Percentiles rank a stretch among this genome's conserved stretches.
Evolutionary conservation across 1,140 invertebrate genomes (phyloP).

Genomic region (Dermatophagoides farinae): DNA sequence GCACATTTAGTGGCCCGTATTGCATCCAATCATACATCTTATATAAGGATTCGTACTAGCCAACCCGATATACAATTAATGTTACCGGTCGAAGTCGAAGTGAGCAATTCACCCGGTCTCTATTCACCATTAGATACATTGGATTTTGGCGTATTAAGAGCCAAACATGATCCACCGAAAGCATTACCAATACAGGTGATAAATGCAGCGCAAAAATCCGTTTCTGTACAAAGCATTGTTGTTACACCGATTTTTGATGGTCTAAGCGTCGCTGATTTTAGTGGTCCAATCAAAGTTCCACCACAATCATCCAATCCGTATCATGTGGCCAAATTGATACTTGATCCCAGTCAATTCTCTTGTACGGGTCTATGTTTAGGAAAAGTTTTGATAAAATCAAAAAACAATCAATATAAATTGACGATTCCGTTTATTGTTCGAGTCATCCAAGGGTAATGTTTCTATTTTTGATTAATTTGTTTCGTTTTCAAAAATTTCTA

Average conservation of each 20-base stretch:
- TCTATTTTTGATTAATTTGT: constrained; percentile 17
- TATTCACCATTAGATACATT: constrained; percentile 52
- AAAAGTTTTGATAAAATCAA: constrained; percentile 44
- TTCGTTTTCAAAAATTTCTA: constrained; percentile 13
- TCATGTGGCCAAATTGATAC: constrained; percentile 45
- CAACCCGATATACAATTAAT: constrained; percentile 39
- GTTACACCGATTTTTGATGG: constrained; percentile 34
- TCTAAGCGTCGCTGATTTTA: constrained; percentile 29
- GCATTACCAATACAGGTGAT: constrained; percentile 41
- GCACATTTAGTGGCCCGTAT: constrained; percentile 52
- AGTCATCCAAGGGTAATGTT: constrained; percentile 19
- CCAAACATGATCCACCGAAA: constrained; percentile 39
- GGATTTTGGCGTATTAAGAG: constrained; percentile 59
- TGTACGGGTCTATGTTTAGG: constrained; percentile 29
- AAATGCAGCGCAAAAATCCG: constrained; percentile 46
- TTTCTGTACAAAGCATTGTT: constrained; percentile 39
- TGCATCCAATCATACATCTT: constrained; percentile 59
- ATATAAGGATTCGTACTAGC: constrained; percentile 54
- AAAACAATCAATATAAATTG: constrained; percentile 37
- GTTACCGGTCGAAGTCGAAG: constrained; percentile 69
- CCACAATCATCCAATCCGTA: constrained; percentile 38
- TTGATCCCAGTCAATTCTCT: constrained; percentile 28
- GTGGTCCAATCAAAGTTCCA: constrained; percentile 35
- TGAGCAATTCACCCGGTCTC: constrained; percentile 44
- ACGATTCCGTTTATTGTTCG: constrained; percentile 28